A percentile compares a stretch with the other conserved stretches of the same genome.
phyloP scores from a whole-genome alignment of 2,888 invertebrate genomes.

The Steinernema scapterisci region DNA sequence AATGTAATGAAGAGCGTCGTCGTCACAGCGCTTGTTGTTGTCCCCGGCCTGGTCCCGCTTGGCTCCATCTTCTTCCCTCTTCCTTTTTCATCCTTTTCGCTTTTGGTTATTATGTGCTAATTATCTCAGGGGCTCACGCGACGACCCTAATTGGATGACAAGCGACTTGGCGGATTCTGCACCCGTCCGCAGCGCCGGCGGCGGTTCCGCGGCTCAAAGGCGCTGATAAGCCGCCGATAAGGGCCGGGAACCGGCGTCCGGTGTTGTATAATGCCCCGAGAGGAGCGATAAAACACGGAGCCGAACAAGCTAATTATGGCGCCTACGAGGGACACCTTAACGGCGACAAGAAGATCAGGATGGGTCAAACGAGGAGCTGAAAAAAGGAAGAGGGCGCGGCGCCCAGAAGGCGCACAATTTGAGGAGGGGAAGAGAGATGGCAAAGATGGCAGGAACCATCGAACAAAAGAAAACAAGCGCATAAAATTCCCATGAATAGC shows the following conservation, averaged over 20 bases:
- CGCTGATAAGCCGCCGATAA: slow-evolving; percentile 13
- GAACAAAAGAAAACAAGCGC: slow-evolving; percentile 30
- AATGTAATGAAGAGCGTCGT: slow-evolving; percentile 20
- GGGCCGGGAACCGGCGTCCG: background rate
- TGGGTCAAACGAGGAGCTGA: background rate
- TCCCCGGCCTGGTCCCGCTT: background rate
- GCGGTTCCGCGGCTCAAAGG: background rate
- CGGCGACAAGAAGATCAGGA: background rate
- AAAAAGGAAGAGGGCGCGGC: background rate
- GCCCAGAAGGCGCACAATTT: slow-evolving; percentile 2
- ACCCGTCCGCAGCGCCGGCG: background rate
- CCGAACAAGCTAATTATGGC: slow-evolving; percentile 20
- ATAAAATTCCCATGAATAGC: slow-evolving; percentile 33
- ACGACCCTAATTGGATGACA: slow-evolving; percentile 29
- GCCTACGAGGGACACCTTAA: background rate
- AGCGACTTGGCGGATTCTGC: slow-evolving; percentile 19
- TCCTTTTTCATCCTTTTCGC: too few relatives aligned
- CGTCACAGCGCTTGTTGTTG: slow-evolving; percentile 1
- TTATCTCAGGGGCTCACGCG: background rate
- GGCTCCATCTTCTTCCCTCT: too few relatives aligned
- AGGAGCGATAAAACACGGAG: slow-evolving; percentile 25
- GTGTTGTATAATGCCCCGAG: background rate
- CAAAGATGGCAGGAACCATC: background rate
- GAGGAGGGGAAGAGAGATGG: background rate
- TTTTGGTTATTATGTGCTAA: slow-evolving; percentile 12